phyloP scores from a whole-genome alignment of 2,888 invertebrate species.

The Polia nebulosa region DNA sequence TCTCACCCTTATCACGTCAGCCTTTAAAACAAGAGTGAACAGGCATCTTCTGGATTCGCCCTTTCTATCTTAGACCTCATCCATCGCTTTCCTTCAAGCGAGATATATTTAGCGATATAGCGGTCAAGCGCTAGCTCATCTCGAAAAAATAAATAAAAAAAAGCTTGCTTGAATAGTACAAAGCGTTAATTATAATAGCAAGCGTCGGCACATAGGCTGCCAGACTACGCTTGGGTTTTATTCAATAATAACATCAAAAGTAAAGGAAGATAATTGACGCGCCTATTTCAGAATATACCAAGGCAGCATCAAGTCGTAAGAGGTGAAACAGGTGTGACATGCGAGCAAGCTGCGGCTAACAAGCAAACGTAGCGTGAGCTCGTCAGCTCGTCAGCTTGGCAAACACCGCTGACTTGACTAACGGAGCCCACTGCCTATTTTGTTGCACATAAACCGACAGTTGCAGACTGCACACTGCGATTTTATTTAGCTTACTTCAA shows the following conservation, averaged over 20 bases:
- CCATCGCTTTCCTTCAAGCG: neutral
- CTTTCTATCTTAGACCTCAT: neutral
- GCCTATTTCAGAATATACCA: neutral
- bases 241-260: neutral
- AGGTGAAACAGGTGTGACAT: constrained; percentile 15
- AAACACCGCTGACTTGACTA: constrained; percentile 43
- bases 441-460: neutral
- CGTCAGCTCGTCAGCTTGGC: constrained; percentile 51
- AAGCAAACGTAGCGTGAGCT: constrained; percentile 36
- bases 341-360: constrained; percentile 22
- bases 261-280: neutral
- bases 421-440: constrained; percentile 44
- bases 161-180: neutral
- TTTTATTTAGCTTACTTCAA: neutral
- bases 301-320: constrained; percentile 1
- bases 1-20: neutral
- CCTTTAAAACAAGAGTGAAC: neutral
- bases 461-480: neutral
- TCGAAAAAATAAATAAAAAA: neutral
- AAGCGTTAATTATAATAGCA: neutral
- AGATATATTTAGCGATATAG: too few species aligned
- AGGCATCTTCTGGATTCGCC: neutral
- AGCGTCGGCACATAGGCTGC: neutral
- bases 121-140: neutral
- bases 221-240: too few species aligned